Evolutionary conservation across 1,140 invertebrate species (phyloP).

Genomic region (Drosophila varians): DNA sequence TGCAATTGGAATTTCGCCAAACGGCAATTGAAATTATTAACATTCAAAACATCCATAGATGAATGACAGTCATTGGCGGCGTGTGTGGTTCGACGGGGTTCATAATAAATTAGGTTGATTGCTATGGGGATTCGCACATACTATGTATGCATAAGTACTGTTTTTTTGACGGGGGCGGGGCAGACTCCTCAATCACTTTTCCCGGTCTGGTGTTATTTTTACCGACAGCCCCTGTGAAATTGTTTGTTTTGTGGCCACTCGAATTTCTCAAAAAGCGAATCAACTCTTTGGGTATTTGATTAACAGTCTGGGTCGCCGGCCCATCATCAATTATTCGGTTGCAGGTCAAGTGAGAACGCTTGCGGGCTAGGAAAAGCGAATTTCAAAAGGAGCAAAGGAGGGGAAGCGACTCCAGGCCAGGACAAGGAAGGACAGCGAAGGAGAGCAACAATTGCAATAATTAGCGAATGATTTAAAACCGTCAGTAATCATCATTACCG

Average conservation of each 20-base stretch:
- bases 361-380: slow-evolving; percentile 4
- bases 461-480: slow-evolving; percentile 82
- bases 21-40: slow-evolving; percentile 50
- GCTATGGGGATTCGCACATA: slow-evolving; percentile 44
- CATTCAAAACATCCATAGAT: slow-evolving; percentile 55
- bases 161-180: neutral
- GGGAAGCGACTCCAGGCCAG: neutral
- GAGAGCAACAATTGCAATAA: slow-evolving; percentile 77
- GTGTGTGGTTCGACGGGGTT: slow-evolving; percentile 10
- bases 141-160: slow-evolving; percentile 6
- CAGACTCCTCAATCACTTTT: neutral
- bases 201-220: neutral
- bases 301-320: slow-evolving; percentile 47
- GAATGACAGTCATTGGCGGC: slow-evolving; percentile 38
- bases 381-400: neutral
- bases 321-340: slow-evolving; percentile 70
- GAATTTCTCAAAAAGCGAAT: slow-evolving; percentile 51
- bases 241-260: slow-evolving; percentile 46
- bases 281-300: slow-evolving; percentile 72
- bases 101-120: slow-evolving; percentile 79
- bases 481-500: slow-evolving; percentile 80
- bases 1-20: slow-evolving; percentile 9
- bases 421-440: slow-evolving; percentile 10
- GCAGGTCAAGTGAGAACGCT: slow-evolving; percentile 28
- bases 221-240: slow-evolving; percentile 27